Evolutionary conservation across 2,113 vertebrate genomes (phyloP), one percentile per base, ranked within the genome.

Genomic region (Nansenia antarctica): DNA sequence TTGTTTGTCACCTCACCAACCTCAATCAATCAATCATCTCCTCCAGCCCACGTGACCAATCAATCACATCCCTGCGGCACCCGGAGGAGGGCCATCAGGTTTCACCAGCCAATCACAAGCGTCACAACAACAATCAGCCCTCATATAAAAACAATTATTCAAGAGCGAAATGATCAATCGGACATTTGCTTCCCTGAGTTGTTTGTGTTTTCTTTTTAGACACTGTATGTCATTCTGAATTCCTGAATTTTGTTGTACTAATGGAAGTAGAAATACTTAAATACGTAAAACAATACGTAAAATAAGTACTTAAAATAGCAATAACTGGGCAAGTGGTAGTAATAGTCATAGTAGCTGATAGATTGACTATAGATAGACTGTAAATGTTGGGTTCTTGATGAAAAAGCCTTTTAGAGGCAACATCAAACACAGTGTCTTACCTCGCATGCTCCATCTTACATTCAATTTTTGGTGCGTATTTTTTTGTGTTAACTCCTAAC

Each of bases 401-500:
- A n/a, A n/a, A n/a, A n/a, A n/a, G n/a, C n/a, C n/a, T n/a, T 29
- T 61, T 35, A 53, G 59, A 39, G 47, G 8, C 15, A 7, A 67
- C 22, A 42, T 71, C 37, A 78, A 65, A 69, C 39, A 26, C 24
- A 59, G 37, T 24, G 27, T 32, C 63, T 64, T 24, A 20, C 49
- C 45, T 57, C 52, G 71, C 64, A 3, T 27, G 30, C 59, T 85
- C 78, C 71, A 76, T 85, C 79, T 83, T 78, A 76, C 65, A 53
- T 91, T 84, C 85, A 81, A 86, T 91, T 92, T 90, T 89, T 82
- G 83, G 82, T 82, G 81, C 82, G 88, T 91, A 85, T 93, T 92
- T 93, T 83, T 91, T 89, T 22, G 79, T 92, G 79, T 92, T 96
- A 94, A 95, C 89, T 26, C 90, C 80, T 88, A 94, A 93, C 94